A percentile compares a stretch with the other conserved stretches of the same genome.
Evolutionary conservation across 2,113 vertebrate species (phyloP).

Genomic region (Anthoscopus minutus): DNA sequence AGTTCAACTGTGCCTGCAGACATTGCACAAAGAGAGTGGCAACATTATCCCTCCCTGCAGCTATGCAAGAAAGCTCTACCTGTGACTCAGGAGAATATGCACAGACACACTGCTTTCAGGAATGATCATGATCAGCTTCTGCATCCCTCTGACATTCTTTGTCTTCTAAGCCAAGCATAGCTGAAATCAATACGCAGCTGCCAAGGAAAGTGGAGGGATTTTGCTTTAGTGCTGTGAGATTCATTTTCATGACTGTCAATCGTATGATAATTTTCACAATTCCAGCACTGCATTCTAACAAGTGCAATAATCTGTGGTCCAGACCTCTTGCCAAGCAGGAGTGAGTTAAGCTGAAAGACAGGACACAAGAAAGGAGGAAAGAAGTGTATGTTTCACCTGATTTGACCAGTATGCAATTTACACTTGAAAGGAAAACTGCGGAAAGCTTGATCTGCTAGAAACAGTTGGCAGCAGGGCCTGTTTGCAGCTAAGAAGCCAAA

Average conservation of each 20-base stretch:
- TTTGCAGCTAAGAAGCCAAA: constrained; percentile 49
- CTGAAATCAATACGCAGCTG: constrained; percentile 19
- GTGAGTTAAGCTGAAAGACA: neutral
- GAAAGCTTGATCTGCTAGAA: constrained; percentile 23
- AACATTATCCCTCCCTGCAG: rapidly evolving
- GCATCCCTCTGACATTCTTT: neutral
- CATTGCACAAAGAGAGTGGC: neutral
- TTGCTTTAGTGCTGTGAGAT: constrained; percentile 4
- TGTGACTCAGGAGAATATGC: neutral
- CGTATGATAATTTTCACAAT: neutral
- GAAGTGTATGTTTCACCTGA: neutral
- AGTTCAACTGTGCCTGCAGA: neutral
- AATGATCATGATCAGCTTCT: neutral
- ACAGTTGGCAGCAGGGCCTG: constrained; percentile 25
- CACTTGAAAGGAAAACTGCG: constrained; percentile 26
- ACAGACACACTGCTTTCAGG: neutral
- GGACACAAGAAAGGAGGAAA: neutral
- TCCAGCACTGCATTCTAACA: neutral
- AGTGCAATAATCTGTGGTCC: neutral
- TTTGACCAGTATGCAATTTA: constrained; percentile 31
- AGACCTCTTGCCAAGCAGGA: neutral
- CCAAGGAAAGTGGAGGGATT: constrained; percentile 2
- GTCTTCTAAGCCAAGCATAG: constrained; percentile 16
- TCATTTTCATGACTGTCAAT: constrained; percentile 34
- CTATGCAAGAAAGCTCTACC: neutral